Evolutionary conservation across 2,113 vertebrate species (phyloP).

Genomic region (Onychorhynchus coronatus): DNA sequence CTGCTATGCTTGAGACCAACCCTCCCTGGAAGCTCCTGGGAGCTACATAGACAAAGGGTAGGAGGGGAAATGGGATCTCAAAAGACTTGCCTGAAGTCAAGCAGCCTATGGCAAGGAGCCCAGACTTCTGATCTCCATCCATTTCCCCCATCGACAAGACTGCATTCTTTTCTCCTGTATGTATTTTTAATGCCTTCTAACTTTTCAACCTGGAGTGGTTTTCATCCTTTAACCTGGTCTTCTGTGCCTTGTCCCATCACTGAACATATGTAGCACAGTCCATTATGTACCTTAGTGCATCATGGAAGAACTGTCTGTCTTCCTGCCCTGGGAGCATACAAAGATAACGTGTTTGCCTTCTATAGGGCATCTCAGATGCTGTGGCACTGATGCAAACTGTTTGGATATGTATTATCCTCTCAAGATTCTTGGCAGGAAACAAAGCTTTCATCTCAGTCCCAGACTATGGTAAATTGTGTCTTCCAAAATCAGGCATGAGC

Average conservation of each 20-base stretch:
- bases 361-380: background rate
- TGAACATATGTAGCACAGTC: background rate
- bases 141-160: background rate
- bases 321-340: background rate
- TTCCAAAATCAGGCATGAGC: background rate
- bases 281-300: background rate
- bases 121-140: background rate
- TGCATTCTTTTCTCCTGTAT: background rate
- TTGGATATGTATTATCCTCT: background rate
- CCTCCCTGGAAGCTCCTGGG: background rate
- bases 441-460: background rate
- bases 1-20: background rate
- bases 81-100: background rate
- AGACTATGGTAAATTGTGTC: background rate
- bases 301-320: background rate
- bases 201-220: background rate
- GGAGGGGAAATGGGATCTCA: background rate
- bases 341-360: background rate
- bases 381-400: background rate
- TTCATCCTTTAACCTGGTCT: background rate
- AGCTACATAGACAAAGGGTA: constrained; percentile 57
- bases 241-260: background rate
- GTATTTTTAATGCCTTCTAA: background rate
- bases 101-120: background rate
- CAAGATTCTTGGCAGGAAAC: constrained; percentile 1